Evolutionary conservation across 53 echinoderm and acorn worm genomes (phyloP).

Genomic region (Apostichopus leukothele): DNA sequence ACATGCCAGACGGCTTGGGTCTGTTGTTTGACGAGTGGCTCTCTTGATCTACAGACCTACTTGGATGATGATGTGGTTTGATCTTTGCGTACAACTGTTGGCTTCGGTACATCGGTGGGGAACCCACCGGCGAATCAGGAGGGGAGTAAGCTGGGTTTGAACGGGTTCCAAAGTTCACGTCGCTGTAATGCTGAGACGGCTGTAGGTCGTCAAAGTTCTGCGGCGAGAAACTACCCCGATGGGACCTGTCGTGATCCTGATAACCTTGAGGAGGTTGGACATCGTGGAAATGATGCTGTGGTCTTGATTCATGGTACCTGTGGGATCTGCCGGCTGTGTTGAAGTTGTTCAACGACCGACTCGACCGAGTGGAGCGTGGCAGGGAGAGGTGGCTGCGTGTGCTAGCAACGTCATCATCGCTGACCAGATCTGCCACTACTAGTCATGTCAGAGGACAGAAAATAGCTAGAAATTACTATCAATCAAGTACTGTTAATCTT

Average conservation of each 20-base stretch:
- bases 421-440: slow-evolving; percentile 39
- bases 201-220: neutral
- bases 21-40: slow-evolving; percentile 17
- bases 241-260: neutral
- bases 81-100: slow-evolving; percentile 21
- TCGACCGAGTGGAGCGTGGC: slow-evolving; percentile 4
- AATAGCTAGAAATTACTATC: too few species aligned
- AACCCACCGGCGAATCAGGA: neutral
- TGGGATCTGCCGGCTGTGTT: neutral
- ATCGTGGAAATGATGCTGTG: slow-evolving; percentile 8
- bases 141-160: neutral
- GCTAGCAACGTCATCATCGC: slow-evolving; percentile 31
- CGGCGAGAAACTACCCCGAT: neutral
- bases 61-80: neutral
- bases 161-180: slow-evolving; percentile 17
- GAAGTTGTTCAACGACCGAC: slow-evolving; percentile 9
- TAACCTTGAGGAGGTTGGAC: slow-evolving; percentile 3
- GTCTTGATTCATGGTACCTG: slow-evolving; percentile 5
- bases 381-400: slow-evolving; percentile 26
- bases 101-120: neutral
- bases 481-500: too few species aligned
- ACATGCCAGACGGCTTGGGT: slow-evolving; percentile 25
- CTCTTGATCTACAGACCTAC: neutral
- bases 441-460: neutral
- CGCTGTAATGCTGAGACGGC: slow-evolving; percentile 1